Evolutionary conservation across 1,140 invertebrate genomes (phyloP).

Genomic region (Nebria ingens): DNA sequence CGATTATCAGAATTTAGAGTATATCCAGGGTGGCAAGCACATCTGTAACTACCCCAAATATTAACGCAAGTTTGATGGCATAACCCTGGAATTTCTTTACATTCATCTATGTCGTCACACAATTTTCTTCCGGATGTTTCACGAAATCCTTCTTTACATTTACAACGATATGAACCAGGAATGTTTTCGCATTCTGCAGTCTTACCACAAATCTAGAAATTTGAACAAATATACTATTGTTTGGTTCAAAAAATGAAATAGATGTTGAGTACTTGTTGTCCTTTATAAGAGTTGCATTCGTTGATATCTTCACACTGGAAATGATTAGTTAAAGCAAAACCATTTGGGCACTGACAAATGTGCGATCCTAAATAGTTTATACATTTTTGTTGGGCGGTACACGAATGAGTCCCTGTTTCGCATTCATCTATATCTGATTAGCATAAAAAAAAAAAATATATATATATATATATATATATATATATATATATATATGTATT

Average conservation of each 20-base stretch:
- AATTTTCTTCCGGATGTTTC: constrained; percentile 37
- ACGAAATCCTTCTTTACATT: constrained; percentile 64
- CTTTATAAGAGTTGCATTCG: constrained; percentile 53
- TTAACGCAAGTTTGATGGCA: constrained; percentile 83
- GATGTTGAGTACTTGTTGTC: constrained; percentile 15
- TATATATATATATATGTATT: constrained; percentile 1
- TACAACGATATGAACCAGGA: constrained; percentile 69
- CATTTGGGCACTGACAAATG: constrained; percentile 59
- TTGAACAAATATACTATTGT: neutral
- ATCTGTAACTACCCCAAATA: constrained; percentile 70
- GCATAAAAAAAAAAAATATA: constrained; percentile 12
- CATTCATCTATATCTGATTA: constrained; percentile 70
- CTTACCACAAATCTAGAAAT: constrained; percentile 40
- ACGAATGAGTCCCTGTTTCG: constrained; percentile 49
- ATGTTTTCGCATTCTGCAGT: constrained; percentile 67
- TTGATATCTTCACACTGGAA: constrained; percentile 80
- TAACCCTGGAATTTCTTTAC: constrained; percentile 43
- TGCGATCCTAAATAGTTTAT: constrained; percentile 65
- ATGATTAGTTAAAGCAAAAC: constrained; percentile 46
- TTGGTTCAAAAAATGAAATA: neutral
- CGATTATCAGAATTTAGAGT: constrained; percentile 59
- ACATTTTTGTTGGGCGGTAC: constrained; percentile 58
- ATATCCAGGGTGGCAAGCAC: constrained; percentile 65
- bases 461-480: constrained; percentile 7
- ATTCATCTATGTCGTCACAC: constrained; percentile 60